These are phyloP conservation scores for Fabriciana adippe DNA, from an alignment of 2,888 invertebrate species.

Conservation along the genomic window DNA sequence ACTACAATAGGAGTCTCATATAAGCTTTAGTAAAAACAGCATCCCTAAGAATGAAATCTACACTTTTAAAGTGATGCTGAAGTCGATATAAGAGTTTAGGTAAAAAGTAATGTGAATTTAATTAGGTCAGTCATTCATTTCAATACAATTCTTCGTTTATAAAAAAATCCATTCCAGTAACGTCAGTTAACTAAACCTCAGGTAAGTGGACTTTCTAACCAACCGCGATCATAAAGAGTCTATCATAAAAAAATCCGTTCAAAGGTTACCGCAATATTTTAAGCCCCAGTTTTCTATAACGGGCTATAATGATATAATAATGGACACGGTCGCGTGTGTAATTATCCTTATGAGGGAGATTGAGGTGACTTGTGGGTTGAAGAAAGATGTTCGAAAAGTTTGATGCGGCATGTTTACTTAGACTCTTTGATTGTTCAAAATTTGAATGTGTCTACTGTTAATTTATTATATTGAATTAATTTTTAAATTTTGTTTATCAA, in stretches of 20 bases:
- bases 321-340: slow-evolving; percentile 61
- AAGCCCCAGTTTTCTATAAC: slow-evolving; percentile 60
- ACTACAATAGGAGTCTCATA: too few relatives aligned
- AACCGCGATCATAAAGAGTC: slow-evolving; percentile 35
- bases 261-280: slow-evolving; percentile 44
- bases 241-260: slow-evolving; percentile 44
- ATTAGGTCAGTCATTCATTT: neutral
- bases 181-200: slow-evolving; percentile 3
- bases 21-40: too few relatives aligned
- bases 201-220: slow-evolving; percentile 11
- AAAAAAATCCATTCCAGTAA: neutral
- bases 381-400: slow-evolving; percentile 11
- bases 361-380: slow-evolving; percentile 9
- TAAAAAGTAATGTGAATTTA: neutral
- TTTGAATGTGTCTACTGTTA: too few relatives aligned
- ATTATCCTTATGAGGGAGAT: slow-evolving; percentile 50
- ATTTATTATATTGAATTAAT: too few relatives aligned
- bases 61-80: too few relatives aligned
- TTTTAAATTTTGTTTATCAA: too few relatives aligned
- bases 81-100: too few relatives aligned
- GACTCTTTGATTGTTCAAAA: too few relatives aligned
- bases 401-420: slow-evolving; percentile 20
- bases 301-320: slow-evolving; percentile 68
- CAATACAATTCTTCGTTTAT: too few relatives aligned
- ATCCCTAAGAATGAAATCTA: too few relatives aligned